Evolutionary conservation across 2,113 vertebrate genomes (phyloP), one percentile per base, ranked within the genome.

Genomic region (Columba livia): DNA sequence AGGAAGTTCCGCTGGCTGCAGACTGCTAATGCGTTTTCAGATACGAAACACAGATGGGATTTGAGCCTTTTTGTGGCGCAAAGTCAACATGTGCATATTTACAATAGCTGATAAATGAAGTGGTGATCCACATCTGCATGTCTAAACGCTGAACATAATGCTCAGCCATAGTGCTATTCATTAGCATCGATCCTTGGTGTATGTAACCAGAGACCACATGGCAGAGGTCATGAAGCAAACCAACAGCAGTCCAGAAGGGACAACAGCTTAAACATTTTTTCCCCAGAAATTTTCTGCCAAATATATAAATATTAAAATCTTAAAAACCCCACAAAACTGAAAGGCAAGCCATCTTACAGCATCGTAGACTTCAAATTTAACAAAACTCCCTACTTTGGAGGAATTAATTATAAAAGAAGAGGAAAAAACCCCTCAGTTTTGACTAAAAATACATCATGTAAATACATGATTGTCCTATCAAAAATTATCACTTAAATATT

Each of bases 121-220:
- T 2, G 5, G 77, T 40, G 42, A 83, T 53, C 47, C 31, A 28
- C 40, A 85, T 54, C 48, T 64, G 64, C 47, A 57, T 4, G 16
- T 23, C 34, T n/a, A 64, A 56, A 72, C 58, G 67, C 25, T 34
- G 38, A 69, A 20, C 16, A 42, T 4, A 66, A 60, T 36, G 34
- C 26, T 88, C 7, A 14, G 38, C 38, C n/a, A 32, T 34, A 73
- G 16, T 25, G 61, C 48, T 75, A 23, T 8, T 71, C 66, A 54
- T 69, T 19, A 85, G 77, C 57, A 81, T 44, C 2, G 34, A 2
- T 75, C 17, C 64, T 78, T 11, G 1, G 3, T 47, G 28, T 18
- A 38, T 1, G 2, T 7, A 67, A 57, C 0, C 1, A 60, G 50
- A 84, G 32, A 34, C 36, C 34, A 7, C 28, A 57, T 3, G 15